Percentiles rank a stretch among this genome's conserved stretches.
phyloP scores from a whole-genome alignment of 92 coral and sea anemone species.

The Siderastrea radians region DNA sequence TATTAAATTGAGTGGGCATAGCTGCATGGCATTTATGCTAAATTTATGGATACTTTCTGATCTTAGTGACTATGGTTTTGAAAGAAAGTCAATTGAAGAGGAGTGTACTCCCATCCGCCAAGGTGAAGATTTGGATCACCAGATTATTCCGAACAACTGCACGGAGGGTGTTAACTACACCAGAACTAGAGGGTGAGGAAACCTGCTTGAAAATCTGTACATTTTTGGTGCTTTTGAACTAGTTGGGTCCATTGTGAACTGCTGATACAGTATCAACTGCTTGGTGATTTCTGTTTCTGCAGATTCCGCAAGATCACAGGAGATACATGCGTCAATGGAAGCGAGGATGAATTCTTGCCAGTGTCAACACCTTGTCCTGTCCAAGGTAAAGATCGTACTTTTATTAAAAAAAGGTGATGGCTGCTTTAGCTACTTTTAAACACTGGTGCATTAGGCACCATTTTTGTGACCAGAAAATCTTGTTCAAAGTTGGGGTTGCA shows the following conservation, averaged over 20 bases:
- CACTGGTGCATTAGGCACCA: no score
- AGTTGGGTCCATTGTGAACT: background rate
- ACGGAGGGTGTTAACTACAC: constrained; percentile 73
- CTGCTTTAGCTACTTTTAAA: no score
- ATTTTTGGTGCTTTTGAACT: background rate
- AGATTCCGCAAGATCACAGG: constrained; percentile 89
- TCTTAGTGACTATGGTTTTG: constrained; percentile 76
- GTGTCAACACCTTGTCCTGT: constrained; percentile 89
- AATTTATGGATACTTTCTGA: background rate
- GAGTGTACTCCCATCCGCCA: constrained; percentile 52
- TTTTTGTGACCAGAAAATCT: no score
- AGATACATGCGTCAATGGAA: constrained; percentile 81
- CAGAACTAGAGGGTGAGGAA: constrained; percentile 74
- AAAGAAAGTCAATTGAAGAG: constrained; percentile 46
- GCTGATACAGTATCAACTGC: background rate
- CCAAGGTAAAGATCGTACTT: constrained; percentile 42
- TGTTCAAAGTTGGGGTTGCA: no score
- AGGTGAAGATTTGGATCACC: constrained; percentile 63
- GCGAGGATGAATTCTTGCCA: constrained; percentile 59
- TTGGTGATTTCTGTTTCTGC: constrained; percentile 1
- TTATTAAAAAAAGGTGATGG: no score
- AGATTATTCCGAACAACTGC: constrained; percentile 70
- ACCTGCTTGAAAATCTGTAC: background rate
- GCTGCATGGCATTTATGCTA: background rate
- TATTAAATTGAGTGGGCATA: no score